These are phyloP conservation scores for Eupristina koningsbergeri DNA, from an alignment of 1,140 invertebrate species.

Conservation along the genomic window DNA sequence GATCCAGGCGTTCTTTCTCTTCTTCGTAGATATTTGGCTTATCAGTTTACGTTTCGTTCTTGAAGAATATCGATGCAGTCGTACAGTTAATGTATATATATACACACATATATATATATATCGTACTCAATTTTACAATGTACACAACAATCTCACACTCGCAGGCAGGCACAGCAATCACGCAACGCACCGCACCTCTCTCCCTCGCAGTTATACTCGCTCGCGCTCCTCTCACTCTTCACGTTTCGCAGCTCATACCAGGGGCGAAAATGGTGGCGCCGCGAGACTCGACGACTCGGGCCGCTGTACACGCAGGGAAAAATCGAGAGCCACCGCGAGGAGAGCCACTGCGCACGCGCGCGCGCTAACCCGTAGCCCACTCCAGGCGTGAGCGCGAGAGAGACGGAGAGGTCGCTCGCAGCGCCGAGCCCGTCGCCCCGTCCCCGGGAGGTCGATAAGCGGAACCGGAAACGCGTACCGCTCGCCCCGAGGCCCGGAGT, in stretches of 20 bases:
- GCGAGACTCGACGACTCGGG: neutral
- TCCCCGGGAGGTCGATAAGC: conserved; percentile 44
- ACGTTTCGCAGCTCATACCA: conserved; percentile 49
- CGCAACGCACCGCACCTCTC: conserved; percentile 50
- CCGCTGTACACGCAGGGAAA: conserved; percentile 16
- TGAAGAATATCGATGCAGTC: conserved; percentile 6
- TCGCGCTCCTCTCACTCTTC: conserved; percentile 43
- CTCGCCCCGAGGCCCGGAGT: too few species aligned
- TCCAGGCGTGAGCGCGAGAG: neutral
- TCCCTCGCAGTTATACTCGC: conserved; percentile 46
- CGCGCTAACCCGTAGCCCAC: neutral
- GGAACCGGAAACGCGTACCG: conserved; percentile 34
- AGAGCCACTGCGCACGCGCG: neutral
- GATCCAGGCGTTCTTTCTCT: conserved; percentile 19
- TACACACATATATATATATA: neutral
- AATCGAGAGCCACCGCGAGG: conserved; percentile 13
- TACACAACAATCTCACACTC: conserved; percentile 45
- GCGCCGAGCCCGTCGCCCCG: neutral
- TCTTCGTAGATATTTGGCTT: conserved; percentile 7
- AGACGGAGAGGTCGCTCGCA: neutral
- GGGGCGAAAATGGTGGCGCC: conserved; percentile 48
- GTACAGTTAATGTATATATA: neutral
- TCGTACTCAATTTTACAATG: conserved; percentile 23
- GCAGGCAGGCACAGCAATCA: conserved; percentile 40
- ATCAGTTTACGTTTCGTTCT: conserved; percentile 13